Base-by-base conservation (phyloP, 2,113 vertebrate genomes). In the Xerus inauris region DNA sequence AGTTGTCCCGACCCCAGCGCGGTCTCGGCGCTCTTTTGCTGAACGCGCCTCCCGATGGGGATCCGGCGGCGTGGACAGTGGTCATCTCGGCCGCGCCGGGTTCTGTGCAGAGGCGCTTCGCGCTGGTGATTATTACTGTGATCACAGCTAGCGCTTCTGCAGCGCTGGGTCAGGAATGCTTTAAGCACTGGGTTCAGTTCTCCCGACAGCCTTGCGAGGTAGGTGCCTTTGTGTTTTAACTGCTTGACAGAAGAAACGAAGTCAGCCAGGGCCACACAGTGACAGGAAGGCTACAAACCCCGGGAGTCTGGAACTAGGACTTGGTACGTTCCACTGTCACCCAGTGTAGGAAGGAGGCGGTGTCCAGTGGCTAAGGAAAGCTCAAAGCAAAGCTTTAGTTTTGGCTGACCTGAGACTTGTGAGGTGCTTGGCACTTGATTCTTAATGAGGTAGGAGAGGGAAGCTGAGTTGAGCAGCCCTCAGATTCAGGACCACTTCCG, bases 191-290 rank as follows among this genome's bases (percentile, higher is more conserved):
- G 32, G 9, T 28, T 59, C 26, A 38, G 16, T 94, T 57, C 24
- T 92, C 35, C 28, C 51, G 35, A 8, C 54, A 71, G 0, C 51
- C 47, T 84, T 38, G 45, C 13, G 47, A 80, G 83, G 71, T 94
- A 87, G 81, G 75, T 80, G 38, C 87, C 59, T 0, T 45, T 86
- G 2, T 75, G 40, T 82, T 54, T 54, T 65, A 30, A 45, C 47
- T 54, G 38, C 38, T 72, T 77, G 47, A 16, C 65, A 11, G 59
- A 35, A 62, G 75, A 42, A n/a, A 76, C n/a, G 54, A 65, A 94
- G 89, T 69, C 95, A 35, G 51, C 85, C 96, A 96, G 97, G 96
- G 96, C 95, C 93, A 86, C 79, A 49, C 65, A 65, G 86, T 83
- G 87, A 57, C 49, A 38, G 35, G 22, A 57, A 17, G 30, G 54